Evolutionary conservation across 2,888 invertebrate species (phyloP).

Genomic region (Dryobota labecula): DNA sequence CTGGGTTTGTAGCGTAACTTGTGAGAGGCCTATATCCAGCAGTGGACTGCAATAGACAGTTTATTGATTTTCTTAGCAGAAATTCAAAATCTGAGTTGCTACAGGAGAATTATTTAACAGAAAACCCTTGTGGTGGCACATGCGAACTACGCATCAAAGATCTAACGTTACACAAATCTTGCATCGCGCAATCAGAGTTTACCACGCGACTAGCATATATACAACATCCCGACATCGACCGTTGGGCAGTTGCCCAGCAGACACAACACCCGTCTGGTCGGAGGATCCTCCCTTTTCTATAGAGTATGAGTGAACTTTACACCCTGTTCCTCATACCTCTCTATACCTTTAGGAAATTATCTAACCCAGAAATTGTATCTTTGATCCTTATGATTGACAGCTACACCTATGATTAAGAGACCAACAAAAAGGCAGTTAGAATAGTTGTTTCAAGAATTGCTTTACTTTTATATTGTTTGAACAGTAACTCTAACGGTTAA

Average conservation of each 20-base stretch:
- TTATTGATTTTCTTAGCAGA: background rate
- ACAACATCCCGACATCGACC: too few species aligned
- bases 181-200: too few species aligned
- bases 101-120: background rate
- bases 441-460: constrained; percentile 25
- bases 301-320: too few species aligned
- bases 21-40: background rate
- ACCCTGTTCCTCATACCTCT: too few species aligned
- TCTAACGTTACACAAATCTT: too few species aligned
- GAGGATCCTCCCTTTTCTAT: too few species aligned
- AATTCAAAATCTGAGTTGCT: background rate
- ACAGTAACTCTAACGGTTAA: constrained; percentile 36
- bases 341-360: too few species aligned
- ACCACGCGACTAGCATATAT: too few species aligned
- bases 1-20: background rate
- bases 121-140: too few species aligned
- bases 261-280: too few species aligned
- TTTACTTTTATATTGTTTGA: constrained; percentile 45
- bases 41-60: background rate
- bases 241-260: too few species aligned
- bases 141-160: too few species aligned
- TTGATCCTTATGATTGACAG: background rate
- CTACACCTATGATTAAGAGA: background rate
- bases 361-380: background rate
- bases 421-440: constrained; percentile 4